These are phyloP conservation scores for Chloroclysta siterata DNA, from an alignment of 2,888 invertebrate species.

Conservation along the genomic window DNA sequence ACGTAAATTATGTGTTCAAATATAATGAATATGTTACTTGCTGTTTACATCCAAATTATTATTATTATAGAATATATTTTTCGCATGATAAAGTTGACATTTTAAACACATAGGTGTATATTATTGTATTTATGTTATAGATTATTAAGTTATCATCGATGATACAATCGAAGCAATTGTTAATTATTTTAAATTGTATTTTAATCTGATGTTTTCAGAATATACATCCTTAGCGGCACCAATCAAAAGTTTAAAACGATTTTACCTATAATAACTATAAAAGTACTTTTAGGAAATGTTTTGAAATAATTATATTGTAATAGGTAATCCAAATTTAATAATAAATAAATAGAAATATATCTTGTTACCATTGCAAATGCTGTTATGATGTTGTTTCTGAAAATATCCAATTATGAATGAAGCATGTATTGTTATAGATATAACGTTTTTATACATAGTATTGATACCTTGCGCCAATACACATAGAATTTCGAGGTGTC, in stretches of 20 bases:
- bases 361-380: conserved; percentile 21
- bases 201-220: conserved; percentile 26
- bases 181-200: conserved; percentile 35
- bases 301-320: conserved; percentile 5
- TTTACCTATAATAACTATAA: conserved; percentile 8
- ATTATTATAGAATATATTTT: conserved; percentile 53
- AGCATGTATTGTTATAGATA: conserved; percentile 30
- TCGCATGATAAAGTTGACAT: conserved; percentile 58
- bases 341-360: conserved; percentile 22
- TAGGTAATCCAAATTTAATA: conserved; percentile 3
- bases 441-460: conserved; percentile 21
- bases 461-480: conserved; percentile 20
- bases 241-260: conserved; percentile 16
- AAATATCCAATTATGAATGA: conserved; percentile 17
- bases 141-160: conserved; percentile 34
- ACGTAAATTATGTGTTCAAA: conserved; percentile 75
- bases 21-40: conserved; percentile 59
- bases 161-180: conserved; percentile 30
- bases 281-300: conserved; percentile 7
- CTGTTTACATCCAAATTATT: conserved; percentile 63
- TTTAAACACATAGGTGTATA: conserved; percentile 59
- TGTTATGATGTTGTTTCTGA: conserved; percentile 25
- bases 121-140: conserved; percentile 38
- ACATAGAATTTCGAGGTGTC: conserved; percentile 1
- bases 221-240: conserved; percentile 15